Evolutionary conservation across 2,797 vertebrate species (phyloP), one percentile per base, ranked within the genome.

Genomic region (Mallotus villosus): DNA sequence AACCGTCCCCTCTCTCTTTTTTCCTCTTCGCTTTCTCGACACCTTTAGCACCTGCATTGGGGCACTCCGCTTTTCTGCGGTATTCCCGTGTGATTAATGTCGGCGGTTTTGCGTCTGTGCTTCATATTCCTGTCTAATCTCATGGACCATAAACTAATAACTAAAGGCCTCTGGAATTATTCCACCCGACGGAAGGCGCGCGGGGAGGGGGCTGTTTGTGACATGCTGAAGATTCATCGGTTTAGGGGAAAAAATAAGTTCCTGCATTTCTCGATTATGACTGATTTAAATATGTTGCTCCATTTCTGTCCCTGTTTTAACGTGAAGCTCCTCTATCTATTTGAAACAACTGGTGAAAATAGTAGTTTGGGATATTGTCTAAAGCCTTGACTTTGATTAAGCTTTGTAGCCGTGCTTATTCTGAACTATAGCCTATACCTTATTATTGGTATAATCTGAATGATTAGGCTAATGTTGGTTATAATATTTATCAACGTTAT

Each of bases 81-180:
- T 91, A 92, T 92, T 92, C 83, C 87, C 84, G 84, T 84, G 80
- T 93, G 93, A 94, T 94, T 93, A 92, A 94, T 93, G 92, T 84
- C 90, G 87, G 88, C 83, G 82, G 86, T 85, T 89, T 89, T 87
- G 82, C 89, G 88, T 90, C 91, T 84, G 92, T 93, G 92, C 92
- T 92, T 95, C 94, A 93, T 93, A 93, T 91, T 92, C 94, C 91
- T 95, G 96, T 96, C 95, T 96, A 96, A 97, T 98, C 95, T 97
- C 96, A 98, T 95, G 96, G 93, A 92, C 95, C 97, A 98, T 99
- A 97, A 98, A 98, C 93, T 95, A 93, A 96, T 94, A 95, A 94
- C 94, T 91, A 94, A 95, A 96, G 94, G 92, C 93, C 94, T 92
- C 90, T 90, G 91, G 92, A 94, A 95, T 94, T 93, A 94, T 94